Base-by-base conservation (phyloP, 2,797 vertebrate genomes). In the Percopsis omiscomaycus region DNA sequence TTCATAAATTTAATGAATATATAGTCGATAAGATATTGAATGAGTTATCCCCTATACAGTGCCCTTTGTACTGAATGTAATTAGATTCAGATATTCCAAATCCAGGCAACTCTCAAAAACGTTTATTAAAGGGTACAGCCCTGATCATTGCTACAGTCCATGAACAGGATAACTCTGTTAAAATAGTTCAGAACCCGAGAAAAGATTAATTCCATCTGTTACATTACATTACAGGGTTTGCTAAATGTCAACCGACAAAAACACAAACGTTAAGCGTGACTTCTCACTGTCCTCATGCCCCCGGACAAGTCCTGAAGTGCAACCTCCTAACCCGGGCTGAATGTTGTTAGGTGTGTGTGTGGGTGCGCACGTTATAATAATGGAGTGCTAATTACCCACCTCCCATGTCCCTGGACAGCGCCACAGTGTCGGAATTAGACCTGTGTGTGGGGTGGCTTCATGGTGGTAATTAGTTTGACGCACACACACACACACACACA, bases 381-480 rank as follows among this genome's bases (percentile, higher is more conserved):
- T 93, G 89, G 91, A 91, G 84, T 88, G 88, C 89, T 94, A 94
- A 94, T 93, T 92, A 92, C 91, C 88, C 83, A 84, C 90, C 89
- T 92, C 91, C 88, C 89, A 65, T 82, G 85, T 91, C 91, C 89
- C 87, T 90, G 94, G 94, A 94, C 94, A 95, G 92, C 93, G 93
- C 92, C 93, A 93, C 89, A 84, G 92, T 93, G 92, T 95, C 92
- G 94, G 94, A 93, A 92, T 93, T 91, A 94, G 91, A 92, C 92
- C 93, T 92, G 76, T 88, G 89, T 88, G 89, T 89, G 87, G 88
- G 87, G 88, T 84, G 85, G 64, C 83, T 87, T 86, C 80, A 74
- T 79, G 57, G 71, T 75, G 92, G 95, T 98, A 97, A 98, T 98
- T 98, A 97, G 94, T 81, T 84, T 83, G 76, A 15, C 48, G 58